A percentile compares a stretch with the other conserved stretches of the same genome.
These are phyloP conservation scores for Melanotaenia pygmaea DNA, from an alignment of 2,797 vertebrate genomes.

Conservation along the genomic window DNA sequence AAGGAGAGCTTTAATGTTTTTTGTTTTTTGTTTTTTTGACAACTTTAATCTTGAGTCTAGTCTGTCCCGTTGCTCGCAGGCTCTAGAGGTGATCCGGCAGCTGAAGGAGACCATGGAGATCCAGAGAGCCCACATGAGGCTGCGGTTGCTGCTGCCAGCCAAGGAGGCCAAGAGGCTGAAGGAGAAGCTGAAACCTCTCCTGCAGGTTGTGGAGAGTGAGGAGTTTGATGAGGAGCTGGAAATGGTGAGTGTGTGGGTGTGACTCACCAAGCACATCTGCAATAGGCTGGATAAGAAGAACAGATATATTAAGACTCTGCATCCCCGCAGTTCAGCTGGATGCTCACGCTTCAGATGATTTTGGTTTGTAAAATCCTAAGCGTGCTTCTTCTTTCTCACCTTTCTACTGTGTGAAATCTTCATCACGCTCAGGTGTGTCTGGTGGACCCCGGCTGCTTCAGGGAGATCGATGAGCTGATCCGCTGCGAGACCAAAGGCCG, in stretches of 20 bases:
- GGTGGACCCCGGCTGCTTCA: conserved; percentile 95
- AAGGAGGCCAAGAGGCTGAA: conserved; percentile 95
- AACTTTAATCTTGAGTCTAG: not conserved
- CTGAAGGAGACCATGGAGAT: conserved; percentile 95
- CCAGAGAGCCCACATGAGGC: conserved; percentile 96
- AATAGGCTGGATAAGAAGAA: no score
- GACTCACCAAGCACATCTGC: no score
- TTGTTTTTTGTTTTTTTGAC: no score
- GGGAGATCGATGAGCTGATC: conserved; percentile 96
- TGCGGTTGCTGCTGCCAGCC: conserved; percentile 88
- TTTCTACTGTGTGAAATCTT: no score
- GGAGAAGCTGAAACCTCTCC: conserved; percentile 92
- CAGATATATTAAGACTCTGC: not conserved
- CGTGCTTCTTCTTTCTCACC: not conserved
- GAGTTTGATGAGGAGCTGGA: conserved; percentile 93
- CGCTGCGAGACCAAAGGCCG: conserved; percentile 94
- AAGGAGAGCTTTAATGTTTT: no score
- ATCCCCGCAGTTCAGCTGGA: not conserved
- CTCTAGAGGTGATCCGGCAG: conserved; percentile 94
- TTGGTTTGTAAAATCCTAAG: not conserved
- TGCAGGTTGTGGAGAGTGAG: conserved; percentile 93
- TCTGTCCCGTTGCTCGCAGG: conserved; percentile 72
- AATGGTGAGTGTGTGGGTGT: conserved; percentile 81
- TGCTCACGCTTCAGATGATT: no score
- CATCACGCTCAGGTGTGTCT: conserved; percentile 88